Conservation (phyloP, 1,140 invertebrate genomes). For the Bombus superbus region DNA sequence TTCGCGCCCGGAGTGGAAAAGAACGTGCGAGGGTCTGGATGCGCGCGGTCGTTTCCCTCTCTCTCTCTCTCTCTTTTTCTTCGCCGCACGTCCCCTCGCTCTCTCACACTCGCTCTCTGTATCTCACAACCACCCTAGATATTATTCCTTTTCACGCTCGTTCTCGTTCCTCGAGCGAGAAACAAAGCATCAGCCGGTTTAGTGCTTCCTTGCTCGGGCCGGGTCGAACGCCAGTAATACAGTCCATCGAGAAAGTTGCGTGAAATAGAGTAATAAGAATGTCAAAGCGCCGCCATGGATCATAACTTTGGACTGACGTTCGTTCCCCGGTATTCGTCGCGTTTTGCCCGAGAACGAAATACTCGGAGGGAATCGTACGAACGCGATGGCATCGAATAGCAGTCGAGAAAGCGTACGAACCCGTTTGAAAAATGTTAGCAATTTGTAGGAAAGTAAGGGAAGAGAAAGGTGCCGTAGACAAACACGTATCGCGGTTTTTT, state of each 20-base stretch:
- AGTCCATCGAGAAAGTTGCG: conserved; percentile 19
- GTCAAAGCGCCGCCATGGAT: background rate
- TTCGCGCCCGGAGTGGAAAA: conserved; percentile 73
- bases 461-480: background rate
- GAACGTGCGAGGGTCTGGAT: conserved; percentile 45
- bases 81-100: background rate
- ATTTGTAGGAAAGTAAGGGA: background rate
- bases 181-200: conserved; percentile 46
- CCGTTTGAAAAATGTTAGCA: background rate
- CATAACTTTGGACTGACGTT: background rate
- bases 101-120: conserved; percentile 38
- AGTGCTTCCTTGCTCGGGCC: conserved; percentile 46
- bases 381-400: too few species aligned
- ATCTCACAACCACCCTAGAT: conserved; percentile 46
- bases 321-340: background rate
- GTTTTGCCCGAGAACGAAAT: background rate
- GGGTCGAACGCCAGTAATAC: background rate
- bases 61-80: conserved; percentile 19
- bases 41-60: conserved; percentile 35
- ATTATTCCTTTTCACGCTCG: conserved; percentile 68
- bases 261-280: conserved; percentile 32
- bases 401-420: background rate
- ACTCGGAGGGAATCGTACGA: background rate
- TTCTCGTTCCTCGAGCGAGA: conserved; percentile 41
- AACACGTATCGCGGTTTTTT: background rate